Base-by-base conservation (phyloP, 2,113 vertebrate species). In the Corydoras maculifer region DNA sequence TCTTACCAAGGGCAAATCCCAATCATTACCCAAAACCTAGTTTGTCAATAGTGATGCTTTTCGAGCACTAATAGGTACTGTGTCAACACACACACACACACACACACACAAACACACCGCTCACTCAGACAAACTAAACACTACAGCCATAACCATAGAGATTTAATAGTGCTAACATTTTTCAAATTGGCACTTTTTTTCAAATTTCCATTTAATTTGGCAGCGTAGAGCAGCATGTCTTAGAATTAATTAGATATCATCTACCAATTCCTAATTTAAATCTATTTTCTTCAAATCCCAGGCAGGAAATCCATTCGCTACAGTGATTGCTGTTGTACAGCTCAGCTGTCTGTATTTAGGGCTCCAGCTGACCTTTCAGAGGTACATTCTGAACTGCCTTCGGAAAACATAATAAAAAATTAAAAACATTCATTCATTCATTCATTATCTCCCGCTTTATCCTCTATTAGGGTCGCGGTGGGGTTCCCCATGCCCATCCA, bases 211-310 rank as follows among this genome's bases (percentile, higher is more conserved):
- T 84, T 80, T 51, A 53, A 73, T 32, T 82, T 79, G 81, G 80
- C 78, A 78, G 82, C 57, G 81, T 79, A 75, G 66, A 82, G 83
- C 77, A 72, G 74, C 82, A 80, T 77, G 35, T 76, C 80, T 68
- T 83, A 84, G 84, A 81, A 84, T 82, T 86, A 83, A 88, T 87
- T 79, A 76, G 80, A 84, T 86, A 78, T 84, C 75, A 73, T 75
- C 7, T 43, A 43, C 35, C 1, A 84, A 85, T 77, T 79, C 81
- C 83, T 86, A 85, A 84, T 78, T 82, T 77, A 43, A 43, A 8
- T 43, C 35, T 8, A 43, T 43, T 43, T 43, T 43, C 7, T 43
- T 43, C 18, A 25, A 43, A 43, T 43, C 35, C 1, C 35, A 43
- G 4, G 35, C 7, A 8, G 7, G 7, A 43, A 43, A 70, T 72